Base-by-base conservation (phyloP, 2,888 invertebrate genomes). In the Alloplasta piceator region DNA sequence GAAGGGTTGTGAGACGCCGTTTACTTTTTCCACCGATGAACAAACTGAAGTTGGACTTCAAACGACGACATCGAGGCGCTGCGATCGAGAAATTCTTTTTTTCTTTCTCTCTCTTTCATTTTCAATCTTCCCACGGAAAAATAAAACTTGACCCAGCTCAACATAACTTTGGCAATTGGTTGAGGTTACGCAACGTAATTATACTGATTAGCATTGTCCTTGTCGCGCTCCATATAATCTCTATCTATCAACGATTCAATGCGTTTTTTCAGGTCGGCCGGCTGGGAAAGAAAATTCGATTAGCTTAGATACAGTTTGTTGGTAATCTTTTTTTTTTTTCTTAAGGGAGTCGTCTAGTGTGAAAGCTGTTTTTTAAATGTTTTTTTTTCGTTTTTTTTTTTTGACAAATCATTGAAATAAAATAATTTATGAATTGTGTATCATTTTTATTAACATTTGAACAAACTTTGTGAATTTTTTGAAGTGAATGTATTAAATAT, bases 171-270 rank as follows among this genome's bases (percentile, higher is more conserved):
- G 90, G 89, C 89, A 89, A 90, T 86, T 81, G 87, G 85, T 89
- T 87, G 87, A 87, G 89, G 90, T 95, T 98, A 99, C 91, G 99
- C 99, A 91, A 99, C 98, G 93, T 99, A 99, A 93, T 99, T 98
- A 94, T 99, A 99, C 93, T 97, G 97, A 93, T 98, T 99, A 84
- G 98, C 96, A 93, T 98, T 99, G 93, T 99, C 98, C 93, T 98
- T 98, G 93, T 99, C 99, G 63, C 99, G 95, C 92, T 98, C 98
- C 98, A 99, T 98, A 93, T 99, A 99, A 93, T 99, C 99, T 89
- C 99, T 95, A 92, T 99, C 99, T 91, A 99, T 99, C 73, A 99
- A 94, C 67, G 99, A 99, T 92, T 99, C 99, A 89, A 99, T 99
- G 86, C 99, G 95, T 92, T 99, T 99, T 94, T 99, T 99, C 90